phyloP scores from a whole-genome alignment of 2,888 invertebrate species.

The Neocrepidodera transversa region DNA sequence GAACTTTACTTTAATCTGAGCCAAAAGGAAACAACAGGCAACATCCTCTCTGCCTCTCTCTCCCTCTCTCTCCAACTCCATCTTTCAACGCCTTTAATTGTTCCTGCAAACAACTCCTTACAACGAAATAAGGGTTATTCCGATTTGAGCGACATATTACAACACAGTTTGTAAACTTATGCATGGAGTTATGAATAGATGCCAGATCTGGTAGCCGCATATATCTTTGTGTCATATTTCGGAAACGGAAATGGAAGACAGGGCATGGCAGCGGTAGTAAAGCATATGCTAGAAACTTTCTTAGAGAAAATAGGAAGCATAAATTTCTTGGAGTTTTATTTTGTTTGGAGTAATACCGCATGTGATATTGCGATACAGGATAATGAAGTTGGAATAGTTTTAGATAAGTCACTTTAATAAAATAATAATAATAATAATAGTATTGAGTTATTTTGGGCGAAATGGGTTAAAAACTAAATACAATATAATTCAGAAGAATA shows the following conservation, averaged over 20 bases:
- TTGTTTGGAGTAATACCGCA: too few species aligned
- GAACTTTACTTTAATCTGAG: not conserved
- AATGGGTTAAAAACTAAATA: too few species aligned
- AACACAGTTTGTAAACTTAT: slow-evolving; percentile 34
- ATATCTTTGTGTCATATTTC: slow-evolving; percentile 37
- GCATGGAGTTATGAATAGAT: slow-evolving; percentile 36
- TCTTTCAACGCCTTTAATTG: slow-evolving; percentile 12
- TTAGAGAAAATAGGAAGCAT: slow-evolving; percentile 7
- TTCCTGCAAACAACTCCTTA: not conserved
- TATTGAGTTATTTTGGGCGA: too few species aligned
- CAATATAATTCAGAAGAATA: too few species aligned
- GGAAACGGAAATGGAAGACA: slow-evolving; percentile 35
- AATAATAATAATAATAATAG: too few species aligned
- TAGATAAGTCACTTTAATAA: too few species aligned
- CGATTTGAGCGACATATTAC: slow-evolving; percentile 22
- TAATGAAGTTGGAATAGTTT: too few species aligned
- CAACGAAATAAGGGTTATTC: slow-evolving; percentile 11
- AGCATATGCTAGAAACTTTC: slow-evolving; percentile 33
- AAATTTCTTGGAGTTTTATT: not conserved
- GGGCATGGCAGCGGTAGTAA: slow-evolving; percentile 29
- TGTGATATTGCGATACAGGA: too few species aligned
- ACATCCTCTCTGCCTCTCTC: not conserved
- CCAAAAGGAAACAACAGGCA: not conserved
- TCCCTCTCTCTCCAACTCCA: slow-evolving; percentile 4
- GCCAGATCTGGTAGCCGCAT: slow-evolving; percentile 27